These are phyloP conservation scores for Catamblyrhynchus diadema DNA, from an alignment of 2,797 vertebrate genomes.

Conservation along the genomic window DNA sequence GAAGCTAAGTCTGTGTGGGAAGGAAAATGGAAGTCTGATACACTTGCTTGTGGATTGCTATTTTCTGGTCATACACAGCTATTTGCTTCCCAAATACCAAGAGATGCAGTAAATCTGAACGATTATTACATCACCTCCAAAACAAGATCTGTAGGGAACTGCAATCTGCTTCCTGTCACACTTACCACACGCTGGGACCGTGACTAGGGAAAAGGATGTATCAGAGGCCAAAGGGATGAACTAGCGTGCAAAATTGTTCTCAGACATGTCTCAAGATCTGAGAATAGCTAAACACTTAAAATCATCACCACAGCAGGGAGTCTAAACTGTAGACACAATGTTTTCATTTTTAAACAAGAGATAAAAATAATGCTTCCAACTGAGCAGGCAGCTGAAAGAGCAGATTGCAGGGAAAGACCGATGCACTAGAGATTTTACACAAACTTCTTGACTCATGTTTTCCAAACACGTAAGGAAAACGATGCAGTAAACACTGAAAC, in stretches of 20 bases:
- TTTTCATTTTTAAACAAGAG: slow-evolving; percentile 28
- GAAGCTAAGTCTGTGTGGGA: not conserved
- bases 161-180: not conserved
- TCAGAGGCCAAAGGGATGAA: not conserved
- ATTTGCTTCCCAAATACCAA: not conserved
- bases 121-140: not conserved
- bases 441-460: slow-evolving; percentile 7
- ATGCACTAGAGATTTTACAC: not conserved
- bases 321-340: not conserved
- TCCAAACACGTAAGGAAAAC: not conserved
- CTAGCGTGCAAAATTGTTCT: not conserved
- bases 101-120: not conserved
- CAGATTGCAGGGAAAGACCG: not conserved
- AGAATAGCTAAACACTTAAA: slow-evolving; percentile 6
- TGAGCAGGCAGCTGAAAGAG: slow-evolving; percentile 6
- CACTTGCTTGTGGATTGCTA: accelerated
- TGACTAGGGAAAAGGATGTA: not conserved
- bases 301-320: not conserved
- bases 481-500: not conserved
- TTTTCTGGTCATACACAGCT: not conserved
- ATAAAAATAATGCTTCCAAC: slow-evolving; percentile 21
- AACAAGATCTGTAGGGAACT: not conserved
- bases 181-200: accelerated
- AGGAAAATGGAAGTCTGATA: not conserved
- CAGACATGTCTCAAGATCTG: not conserved